Evolutionary conservation across 2,888 invertebrate genomes (phyloP).

Genomic region (Leptothorax acervorum): DNA sequence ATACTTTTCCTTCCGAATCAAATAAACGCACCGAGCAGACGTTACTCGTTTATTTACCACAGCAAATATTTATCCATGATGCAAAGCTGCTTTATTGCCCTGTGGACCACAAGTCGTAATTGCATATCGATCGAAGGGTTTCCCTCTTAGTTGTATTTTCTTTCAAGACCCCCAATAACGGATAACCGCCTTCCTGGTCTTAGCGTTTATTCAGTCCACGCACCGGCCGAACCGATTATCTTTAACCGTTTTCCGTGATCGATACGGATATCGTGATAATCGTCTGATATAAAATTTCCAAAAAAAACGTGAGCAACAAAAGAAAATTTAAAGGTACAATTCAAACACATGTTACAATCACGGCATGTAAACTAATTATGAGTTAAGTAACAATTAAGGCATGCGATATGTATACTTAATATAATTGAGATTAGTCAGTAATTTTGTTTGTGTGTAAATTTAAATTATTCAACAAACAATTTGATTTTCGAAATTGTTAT

Average conservation of each 20-base stretch:
- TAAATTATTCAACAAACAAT: neutral
- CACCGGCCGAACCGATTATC: neutral
- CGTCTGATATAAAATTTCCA: neutral
- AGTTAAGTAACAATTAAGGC: neutral
- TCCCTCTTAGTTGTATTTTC: slow-evolving; percentile 22
- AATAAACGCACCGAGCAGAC: slow-evolving; percentile 31
- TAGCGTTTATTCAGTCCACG: slow-evolving; percentile 32
- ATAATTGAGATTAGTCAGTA: neutral
- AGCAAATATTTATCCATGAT: slow-evolving; percentile 60
- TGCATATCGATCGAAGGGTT: slow-evolving; percentile 60
- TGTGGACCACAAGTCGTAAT: slow-evolving; percentile 54
- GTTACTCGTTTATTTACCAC: slow-evolving; percentile 42
- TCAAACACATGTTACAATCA: neutral
- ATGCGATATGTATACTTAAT: neutral
- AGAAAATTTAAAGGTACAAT: neutral
- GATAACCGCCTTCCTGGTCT: neutral
- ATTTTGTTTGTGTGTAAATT: neutral
- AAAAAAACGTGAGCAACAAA: neutral
- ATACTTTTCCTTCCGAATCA: slow-evolving; percentile 34
- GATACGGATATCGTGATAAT: neutral
- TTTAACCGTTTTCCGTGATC: neutral
- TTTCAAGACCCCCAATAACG: slow-evolving; percentile 34
- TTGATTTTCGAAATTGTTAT: neutral
- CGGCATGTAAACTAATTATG: neutral
- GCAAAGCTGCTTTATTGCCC: slow-evolving; percentile 53